Base-by-base conservation (phyloP, 92 coral and sea anemone genomes). In the Phenganax subtilis region DNA sequence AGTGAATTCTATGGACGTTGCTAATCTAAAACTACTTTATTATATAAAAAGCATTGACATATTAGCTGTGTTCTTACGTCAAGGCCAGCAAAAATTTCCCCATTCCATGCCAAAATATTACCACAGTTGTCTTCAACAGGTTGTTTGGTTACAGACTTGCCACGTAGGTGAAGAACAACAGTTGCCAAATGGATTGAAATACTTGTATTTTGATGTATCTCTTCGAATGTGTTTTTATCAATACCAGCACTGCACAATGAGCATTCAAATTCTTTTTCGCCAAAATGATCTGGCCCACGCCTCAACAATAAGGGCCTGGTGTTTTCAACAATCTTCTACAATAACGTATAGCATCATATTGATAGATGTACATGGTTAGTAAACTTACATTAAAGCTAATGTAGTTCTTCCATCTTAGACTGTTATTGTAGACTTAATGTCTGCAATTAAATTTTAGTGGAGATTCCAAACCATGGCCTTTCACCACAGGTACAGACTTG, bases 1-100 rank as follows among this genome's bases (percentile, higher is more conserved):
- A 37, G 47, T 37, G 5, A 37, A 37, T 37, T 37, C 5, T 37
- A 37, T 37, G 47, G 47, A 37, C 47, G 47, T 37, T 37, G 47
- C 47, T 37, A 37, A 1, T 37, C 47, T 37, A 37, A 5, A 37
- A 37, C 47, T 37, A 37, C 5, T 37, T 37, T 37, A 1, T 37
- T 5, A 37, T 37, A 5, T 37, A 37, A 37, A 37, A 37, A 37
- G 47, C 47, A 37, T 2, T 37, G 47, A 37, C 47, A 37, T 37
- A 37, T 37, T 37, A 37, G 47, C 25, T 20, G 25, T 9, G 14
- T 5, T 71, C 78, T 54, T 83, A 92, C 97, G 84, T 90, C 30
- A 16, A 92, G n/a, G 2, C 98, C 98, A 72, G 86, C 93, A 86
- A 94, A 94, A 70, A 94, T 87, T 88, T 94, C 98, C 56, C 98